Conservation (phyloP, 2,113 vertebrate species). For the Oreocharis arfaki region DNA sequence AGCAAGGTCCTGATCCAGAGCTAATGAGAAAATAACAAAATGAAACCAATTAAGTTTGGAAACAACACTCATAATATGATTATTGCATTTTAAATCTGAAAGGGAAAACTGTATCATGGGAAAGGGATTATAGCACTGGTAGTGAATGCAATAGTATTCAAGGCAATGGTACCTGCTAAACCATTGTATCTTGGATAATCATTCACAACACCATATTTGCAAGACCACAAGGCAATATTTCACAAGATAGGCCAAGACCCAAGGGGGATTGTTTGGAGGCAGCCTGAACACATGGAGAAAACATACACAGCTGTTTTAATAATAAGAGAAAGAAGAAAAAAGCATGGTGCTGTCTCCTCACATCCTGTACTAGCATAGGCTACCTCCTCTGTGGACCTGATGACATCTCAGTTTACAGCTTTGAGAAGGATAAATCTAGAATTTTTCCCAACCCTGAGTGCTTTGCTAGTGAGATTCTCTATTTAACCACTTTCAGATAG, state of each 20-base stretch:
- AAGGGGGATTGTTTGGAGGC: neutral
- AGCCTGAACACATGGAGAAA: neutral
- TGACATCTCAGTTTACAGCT: neutral
- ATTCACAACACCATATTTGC: neutral
- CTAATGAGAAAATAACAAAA: neutral
- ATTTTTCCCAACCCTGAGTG: rapidly evolving
- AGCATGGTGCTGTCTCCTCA: neutral
- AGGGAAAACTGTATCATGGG: neutral
- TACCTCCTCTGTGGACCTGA: neutral
- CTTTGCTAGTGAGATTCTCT: neutral
- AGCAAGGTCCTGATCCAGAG: neutral
- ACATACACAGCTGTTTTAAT: neutral
- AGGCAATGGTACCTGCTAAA: neutral
- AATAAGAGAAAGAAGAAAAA: neutral
- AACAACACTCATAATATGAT: neutral
- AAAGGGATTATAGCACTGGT: neutral
- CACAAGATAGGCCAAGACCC: neutral
- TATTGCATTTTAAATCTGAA: neutral
- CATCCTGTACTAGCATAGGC: neutral
- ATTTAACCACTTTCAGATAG: neutral
- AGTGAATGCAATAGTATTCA: neutral
- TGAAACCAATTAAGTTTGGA: neutral
- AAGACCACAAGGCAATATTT: neutral
- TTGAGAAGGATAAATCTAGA: neutral
- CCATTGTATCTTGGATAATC: neutral